A percentile compares a stretch with the other conserved stretches of the same genome.
phyloP scores from a whole-genome alignment of 2,113 vertebrate species.

The Ammodytes marinus region DNA sequence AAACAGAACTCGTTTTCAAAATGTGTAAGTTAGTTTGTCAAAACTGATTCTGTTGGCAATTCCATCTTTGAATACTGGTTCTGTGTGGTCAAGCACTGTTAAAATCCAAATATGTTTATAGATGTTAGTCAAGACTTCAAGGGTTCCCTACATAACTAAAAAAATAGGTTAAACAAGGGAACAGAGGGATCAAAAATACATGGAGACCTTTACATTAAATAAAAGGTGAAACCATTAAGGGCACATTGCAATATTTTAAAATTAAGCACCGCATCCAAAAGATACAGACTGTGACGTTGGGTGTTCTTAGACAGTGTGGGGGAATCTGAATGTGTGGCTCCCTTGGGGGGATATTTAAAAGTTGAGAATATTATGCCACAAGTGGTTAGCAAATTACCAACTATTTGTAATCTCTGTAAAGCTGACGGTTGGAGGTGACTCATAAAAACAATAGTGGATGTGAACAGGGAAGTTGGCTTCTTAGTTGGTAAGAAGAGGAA shows the following conservation, averaged over 20 bases:
- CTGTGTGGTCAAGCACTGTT: not conserved
- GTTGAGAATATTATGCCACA: constrained; percentile 22
- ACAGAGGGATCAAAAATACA: not conserved
- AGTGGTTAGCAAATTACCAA: constrained; percentile 30
- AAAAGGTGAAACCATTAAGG: not conserved
- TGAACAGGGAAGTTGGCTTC: constrained; percentile 58
- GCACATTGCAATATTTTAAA: not conserved
- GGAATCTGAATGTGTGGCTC: not conserved
- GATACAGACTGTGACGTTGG: not conserved
- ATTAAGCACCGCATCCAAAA: not conserved
- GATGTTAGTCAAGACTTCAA: not conserved
- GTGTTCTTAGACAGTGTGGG: not conserved
- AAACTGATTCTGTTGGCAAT: not conserved
- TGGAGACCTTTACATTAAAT: not conserved
- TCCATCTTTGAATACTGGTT: constrained; percentile 3
- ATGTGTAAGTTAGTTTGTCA: not conserved
- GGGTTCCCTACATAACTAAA: not conserved
- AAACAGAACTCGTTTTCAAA: not conserved
- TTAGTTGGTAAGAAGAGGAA: constrained; percentile 63
- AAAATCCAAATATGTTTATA: not conserved
- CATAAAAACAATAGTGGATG: constrained; percentile 53
- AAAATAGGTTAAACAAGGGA: not conserved
- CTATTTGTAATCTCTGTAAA: constrained; percentile 2
- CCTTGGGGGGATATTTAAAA: not conserved
- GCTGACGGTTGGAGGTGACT: constrained; percentile 47